A percentile compares a stretch with the other conserved stretches of the same genome.
phyloP scores from a whole-genome alignment of 2,797 vertebrate species.

The Streptopelia turtur region DNA sequence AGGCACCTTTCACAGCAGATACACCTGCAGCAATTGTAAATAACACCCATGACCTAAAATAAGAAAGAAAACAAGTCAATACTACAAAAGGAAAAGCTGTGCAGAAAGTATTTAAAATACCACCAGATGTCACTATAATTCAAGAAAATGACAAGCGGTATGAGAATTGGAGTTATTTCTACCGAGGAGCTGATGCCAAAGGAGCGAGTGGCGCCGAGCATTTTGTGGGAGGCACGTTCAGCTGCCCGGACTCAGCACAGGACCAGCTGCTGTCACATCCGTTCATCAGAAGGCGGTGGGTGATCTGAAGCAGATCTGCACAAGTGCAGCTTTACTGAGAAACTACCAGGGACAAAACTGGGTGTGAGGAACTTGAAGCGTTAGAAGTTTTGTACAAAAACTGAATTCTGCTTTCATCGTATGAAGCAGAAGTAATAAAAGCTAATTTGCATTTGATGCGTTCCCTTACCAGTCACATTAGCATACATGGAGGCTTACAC shows the following conservation, averaged over 20 bases:
- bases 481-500: neutral
- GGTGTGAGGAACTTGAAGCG: neutral
- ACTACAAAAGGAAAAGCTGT: neutral
- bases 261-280: neutral
- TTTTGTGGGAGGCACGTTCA: neutral
- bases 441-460: neutral
- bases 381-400: neutral
- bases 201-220: neutral
- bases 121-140: conserved; percentile 50
- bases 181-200: accelerated
- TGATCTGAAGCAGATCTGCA: neutral
- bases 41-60: neutral
- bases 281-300: neutral
- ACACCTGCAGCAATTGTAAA: neutral
- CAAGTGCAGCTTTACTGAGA: neutral
- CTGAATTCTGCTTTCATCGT: neutral
- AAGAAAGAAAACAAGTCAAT: neutral
- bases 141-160: neutral
- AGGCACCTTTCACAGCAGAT: neutral
- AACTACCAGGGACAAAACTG: neutral
- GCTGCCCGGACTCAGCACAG: neutral
- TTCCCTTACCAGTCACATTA: neutral
- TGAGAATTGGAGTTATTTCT: neutral
- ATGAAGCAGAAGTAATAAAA: neutral
- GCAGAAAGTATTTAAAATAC: neutral